phyloP scores from a whole-genome alignment of 2,113 vertebrate species.

The Prochilodus magdalenae region DNA sequence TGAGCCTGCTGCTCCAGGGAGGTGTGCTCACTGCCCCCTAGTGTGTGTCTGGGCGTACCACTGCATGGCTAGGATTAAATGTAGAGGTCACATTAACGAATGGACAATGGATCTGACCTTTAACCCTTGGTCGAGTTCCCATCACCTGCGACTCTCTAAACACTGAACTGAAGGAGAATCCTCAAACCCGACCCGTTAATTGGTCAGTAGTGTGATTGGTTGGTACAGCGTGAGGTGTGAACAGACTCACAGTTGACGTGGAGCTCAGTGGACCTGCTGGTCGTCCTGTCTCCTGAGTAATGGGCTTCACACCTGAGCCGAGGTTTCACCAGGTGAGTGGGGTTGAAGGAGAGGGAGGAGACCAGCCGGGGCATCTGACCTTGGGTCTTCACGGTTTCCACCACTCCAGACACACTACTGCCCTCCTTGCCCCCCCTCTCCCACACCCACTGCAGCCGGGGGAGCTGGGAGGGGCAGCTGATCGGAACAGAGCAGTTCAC shows the following conservation, averaged over 20 bases:
- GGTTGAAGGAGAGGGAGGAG: conserved; percentile 68
- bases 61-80: no score
- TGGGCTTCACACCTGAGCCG: conserved; percentile 71
- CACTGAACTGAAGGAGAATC: no score
- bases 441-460: conserved; percentile 71
- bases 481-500: conserved; percentile 74
- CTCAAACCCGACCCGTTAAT: no score
- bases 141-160: no score
- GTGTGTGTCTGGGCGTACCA: no score
- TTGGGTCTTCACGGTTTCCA: conserved; percentile 36
- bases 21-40: no score
- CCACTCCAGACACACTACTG: conserved; percentile 34
- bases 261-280: conserved; percentile 52
- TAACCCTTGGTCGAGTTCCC: no score
- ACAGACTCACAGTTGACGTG: conserved; percentile 75
- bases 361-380: conserved; percentile 54
- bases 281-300: conserved; percentile 55
- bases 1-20: no score
- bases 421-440: conserved; percentile 58
- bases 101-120: no score
- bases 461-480: conserved; percentile 71
- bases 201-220: no score
- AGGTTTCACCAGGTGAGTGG: conserved; percentile 67
- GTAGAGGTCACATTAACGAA: no score
- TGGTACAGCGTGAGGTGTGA: no score